Conservation (phyloP, 2,797 vertebrate genomes). For the Ctenosaura bakeri region DNA sequence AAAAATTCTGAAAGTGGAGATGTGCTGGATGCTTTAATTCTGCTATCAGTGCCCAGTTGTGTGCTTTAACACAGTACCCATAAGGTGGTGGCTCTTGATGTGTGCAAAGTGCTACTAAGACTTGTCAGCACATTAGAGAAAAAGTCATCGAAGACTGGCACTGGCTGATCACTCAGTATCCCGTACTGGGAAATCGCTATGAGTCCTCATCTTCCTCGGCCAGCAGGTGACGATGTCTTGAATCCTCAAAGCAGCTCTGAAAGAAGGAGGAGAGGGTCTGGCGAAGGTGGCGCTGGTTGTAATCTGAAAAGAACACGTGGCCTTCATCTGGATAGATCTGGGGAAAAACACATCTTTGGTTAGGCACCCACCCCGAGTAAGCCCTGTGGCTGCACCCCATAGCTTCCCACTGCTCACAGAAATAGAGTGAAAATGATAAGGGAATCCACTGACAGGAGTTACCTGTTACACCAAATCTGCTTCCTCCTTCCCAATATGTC, state of each 20-base stretch:
- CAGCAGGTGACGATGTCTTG: constrained; percentile 70
- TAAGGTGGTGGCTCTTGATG: background rate
- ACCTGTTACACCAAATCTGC: background rate
- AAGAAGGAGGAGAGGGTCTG: constrained; percentile 84
- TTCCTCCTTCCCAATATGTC: background rate
- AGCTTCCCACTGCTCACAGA: background rate
- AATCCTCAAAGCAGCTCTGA: constrained; percentile 82
- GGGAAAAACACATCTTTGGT: constrained; percentile 76
- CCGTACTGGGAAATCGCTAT: background rate
- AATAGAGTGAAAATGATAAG: too few species aligned
- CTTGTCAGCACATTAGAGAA: background rate
- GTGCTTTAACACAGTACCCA: constrained; percentile 13
- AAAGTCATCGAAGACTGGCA: background rate
- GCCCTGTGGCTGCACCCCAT: background rate
- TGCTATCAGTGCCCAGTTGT: background rate
- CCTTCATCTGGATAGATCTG: constrained; percentile 89
- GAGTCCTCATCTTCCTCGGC: constrained; percentile 70
- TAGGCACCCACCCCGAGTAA: constrained; percentile 5
- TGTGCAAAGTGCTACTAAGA: background rate
- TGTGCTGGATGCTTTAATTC: background rate
- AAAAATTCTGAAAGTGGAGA: background rate
- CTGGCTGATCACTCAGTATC: background rate
- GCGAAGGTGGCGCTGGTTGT: constrained; percentile 82
- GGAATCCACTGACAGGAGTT: background rate
- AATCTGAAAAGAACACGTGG: constrained; percentile 80